Conservation (phyloP, 2,888 invertebrate genomes). For the Drosophila siamana region DNA sequence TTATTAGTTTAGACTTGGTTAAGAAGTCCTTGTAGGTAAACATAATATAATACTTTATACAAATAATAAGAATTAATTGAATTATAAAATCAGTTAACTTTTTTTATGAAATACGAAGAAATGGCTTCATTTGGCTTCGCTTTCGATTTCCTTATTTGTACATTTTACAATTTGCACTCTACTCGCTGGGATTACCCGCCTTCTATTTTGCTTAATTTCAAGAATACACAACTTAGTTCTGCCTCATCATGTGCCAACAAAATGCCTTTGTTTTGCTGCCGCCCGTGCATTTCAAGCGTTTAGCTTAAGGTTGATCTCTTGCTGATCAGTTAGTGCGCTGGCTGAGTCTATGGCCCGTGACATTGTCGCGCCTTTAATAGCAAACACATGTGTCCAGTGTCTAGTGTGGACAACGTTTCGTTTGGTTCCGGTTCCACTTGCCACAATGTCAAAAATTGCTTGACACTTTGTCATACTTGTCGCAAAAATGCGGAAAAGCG, state of each 20-base stretch:
- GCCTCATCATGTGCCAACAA: conserved; percentile 36
- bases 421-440: conserved; percentile 55
- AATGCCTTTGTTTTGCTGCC: conserved; percentile 11
- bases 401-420: too few relatives aligned
- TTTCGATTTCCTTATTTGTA: neutral
- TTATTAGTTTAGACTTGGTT: too few relatives aligned
- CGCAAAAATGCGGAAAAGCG: conserved; percentile 49
- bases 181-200: neutral
- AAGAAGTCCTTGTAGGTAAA: too few relatives aligned
- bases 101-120: too few relatives aligned
- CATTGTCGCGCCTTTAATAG: conserved; percentile 52
- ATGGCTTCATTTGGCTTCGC: too few relatives aligned
- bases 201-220: neutral
- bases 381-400: conserved; percentile 44
- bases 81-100: too few relatives aligned
- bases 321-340: conserved; percentile 37
- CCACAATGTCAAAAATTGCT: conserved; percentile 14
- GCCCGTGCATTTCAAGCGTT: too few relatives aligned
- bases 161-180: neutral
- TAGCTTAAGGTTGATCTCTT: conserved; percentile 32
- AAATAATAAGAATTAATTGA: too few relatives aligned
- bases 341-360: conserved; percentile 43
- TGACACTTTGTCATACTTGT: conserved; percentile 15
- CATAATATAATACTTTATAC: too few relatives aligned
- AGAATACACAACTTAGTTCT: conserved; percentile 28